phyloP scores from a whole-genome alignment of 2,888 invertebrate species.

The Torymus texanus region DNA sequence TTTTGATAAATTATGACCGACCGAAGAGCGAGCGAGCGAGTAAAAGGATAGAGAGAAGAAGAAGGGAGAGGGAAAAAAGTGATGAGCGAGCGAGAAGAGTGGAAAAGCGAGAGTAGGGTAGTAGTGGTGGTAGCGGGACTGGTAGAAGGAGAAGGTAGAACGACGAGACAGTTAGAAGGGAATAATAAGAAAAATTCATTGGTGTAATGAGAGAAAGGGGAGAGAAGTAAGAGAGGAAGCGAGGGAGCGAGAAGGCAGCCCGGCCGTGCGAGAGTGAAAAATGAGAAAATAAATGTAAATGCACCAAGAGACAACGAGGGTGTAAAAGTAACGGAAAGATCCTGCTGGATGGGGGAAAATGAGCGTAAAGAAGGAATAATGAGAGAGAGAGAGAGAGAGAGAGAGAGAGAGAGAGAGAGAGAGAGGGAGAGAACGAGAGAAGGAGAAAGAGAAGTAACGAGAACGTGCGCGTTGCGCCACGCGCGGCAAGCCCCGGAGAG shows the following conservation, averaged over 20 bases:
- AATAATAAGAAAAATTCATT: slow-evolving; percentile 38
- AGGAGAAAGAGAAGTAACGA: no score
- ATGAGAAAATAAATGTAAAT: slow-evolving; percentile 52
- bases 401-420: not conserved
- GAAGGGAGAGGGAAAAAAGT: slow-evolving; percentile 20
- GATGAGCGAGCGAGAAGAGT: slow-evolving; percentile 7
- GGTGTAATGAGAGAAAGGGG: slow-evolving; percentile 43
- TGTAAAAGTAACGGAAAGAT: slow-evolving; percentile 41
- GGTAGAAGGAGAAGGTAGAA: not conserved
- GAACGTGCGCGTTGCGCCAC: not conserved
- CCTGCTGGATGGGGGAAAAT: slow-evolving; percentile 35
- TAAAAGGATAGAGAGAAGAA: not conserved
- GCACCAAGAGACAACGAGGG: slow-evolving; percentile 27
- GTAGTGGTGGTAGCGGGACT: no score
- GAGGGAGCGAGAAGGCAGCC: not conserved
- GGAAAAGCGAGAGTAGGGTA: not conserved
- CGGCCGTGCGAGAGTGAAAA: slow-evolving; percentile 22
- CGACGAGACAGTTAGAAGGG: not conserved
- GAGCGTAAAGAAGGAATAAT: slow-evolving; percentile 42
- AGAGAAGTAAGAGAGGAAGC: slow-evolving; percentile 17
- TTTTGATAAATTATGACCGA: slow-evolving; percentile 48
- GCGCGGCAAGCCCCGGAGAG: not conserved
- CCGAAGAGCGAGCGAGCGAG: slow-evolving; percentile 1
- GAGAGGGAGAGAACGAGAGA: no score
- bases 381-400: slow-evolving; percentile 30